Evolutionary conservation across 2,888 invertebrate species (phyloP), one percentile per base, ranked within the genome.

Genomic region (Cremastobaeus sp.): DNA sequence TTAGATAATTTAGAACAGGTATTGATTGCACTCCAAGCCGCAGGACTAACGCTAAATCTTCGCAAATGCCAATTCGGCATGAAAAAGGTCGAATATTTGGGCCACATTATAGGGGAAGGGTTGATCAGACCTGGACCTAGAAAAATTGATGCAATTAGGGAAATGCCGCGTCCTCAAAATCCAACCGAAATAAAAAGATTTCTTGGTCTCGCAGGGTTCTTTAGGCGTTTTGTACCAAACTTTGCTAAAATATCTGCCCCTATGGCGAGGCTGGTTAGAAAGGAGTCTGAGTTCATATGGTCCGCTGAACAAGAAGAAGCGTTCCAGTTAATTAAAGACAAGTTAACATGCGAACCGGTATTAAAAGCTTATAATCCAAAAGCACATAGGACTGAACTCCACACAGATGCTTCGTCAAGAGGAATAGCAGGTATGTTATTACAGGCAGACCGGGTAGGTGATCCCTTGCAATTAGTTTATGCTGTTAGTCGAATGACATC

Each of bases 131-230:
- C 69, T n/a, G 69, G 59, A n/a, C 35, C 41, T 6, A n/a, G 59
- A 28, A 59, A 68, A 45, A 18, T 50, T 9, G 2, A 30, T 1
- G 66, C 48, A 0, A 50, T 50, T 2, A 21, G 2, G 8, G 25
- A 57, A 5, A 50, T 66, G 32, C 55, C 48, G 15, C 3, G 3
- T n/a, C 66, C 57, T 3, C 9, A 8, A 1, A 12, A 52, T 11
- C 12, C 8, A 3, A 34, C 34, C 20, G 35, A 35, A 14, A 11
- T 50, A 11, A 2, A 35, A 17, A 18, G 25, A 20, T 54, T 37
- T 21, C 15, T 54, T 5, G 39, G 54, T 3, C n/a, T 54, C 14
- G 25, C 35, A 9, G 35, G 30, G 60, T 80, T 34, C 68, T 32
- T 32, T 32, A 3, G 32, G 5, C 3, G 32, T 3, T 32, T 32